Evolutionary conservation across 2,888 invertebrate species (phyloP), one percentile per base, ranked within the genome.

Genomic region (Andrena flavipes): DNA sequence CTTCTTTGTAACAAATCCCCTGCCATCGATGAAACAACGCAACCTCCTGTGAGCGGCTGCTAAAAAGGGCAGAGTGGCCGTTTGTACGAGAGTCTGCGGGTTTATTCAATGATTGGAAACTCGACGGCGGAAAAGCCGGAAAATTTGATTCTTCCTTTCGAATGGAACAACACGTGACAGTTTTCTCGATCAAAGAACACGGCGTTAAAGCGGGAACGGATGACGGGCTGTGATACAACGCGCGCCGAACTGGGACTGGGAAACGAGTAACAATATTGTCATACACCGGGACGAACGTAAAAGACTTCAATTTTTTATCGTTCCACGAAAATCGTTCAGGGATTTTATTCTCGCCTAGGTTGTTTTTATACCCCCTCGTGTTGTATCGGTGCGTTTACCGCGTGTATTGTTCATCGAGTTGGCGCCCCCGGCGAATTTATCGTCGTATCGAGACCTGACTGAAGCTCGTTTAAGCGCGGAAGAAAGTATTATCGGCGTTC

Each of bases 71-170:
- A 48, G 59, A 59, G n/a, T 16, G 42, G 20, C 51, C 65, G 60
- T 67, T 80, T 65, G 80, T 59, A 33, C 51, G 35, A 56, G 70
- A 20, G 78, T 67, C 62, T 26, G 78, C 71, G 79, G 79, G 67
- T 68, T 80, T 78, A 78, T 78, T 71, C 80, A 60, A 80, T 78
- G 80, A 80, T 80, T 80, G 80, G 80, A 80, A 80, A 80, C 79
- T 33, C 35, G 80, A 13, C 63, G 72, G 13, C 79, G 29, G 67
- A 29, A 29, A 65, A 63, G 79, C 79, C 79, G 7, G 79, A 78
- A 80, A 80, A 80, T 80, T 80, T 79, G 80, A 79, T 80, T 80
- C 79, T 56, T 72, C 67, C 62, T 72, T 79, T 72, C 71, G 71
- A 62, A 29, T 48, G 72, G 72, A 67, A 78, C 67, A 79, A 80